Base-by-base conservation (phyloP, 2,888 invertebrate species). In the Campoplex nolae region DNA sequence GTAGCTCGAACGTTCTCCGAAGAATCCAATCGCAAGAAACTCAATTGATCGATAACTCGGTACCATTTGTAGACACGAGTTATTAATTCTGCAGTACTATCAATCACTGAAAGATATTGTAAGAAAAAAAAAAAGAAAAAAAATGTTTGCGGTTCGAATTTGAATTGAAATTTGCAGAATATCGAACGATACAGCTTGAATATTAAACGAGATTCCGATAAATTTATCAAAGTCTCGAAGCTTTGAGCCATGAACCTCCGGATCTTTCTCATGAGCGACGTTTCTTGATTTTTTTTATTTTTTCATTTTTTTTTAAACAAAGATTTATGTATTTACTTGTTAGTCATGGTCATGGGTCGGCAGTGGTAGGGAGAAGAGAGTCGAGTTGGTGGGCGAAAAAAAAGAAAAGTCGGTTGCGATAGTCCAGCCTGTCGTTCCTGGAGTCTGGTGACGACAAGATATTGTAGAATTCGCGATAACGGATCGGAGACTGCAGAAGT, bases 401-500 rank as follows among this genome's bases (percentile, higher is more conserved):
- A 35, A n/a, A 32, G 54, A 54, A 18, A 11, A 18, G 54, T 51
- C 32, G 71, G 48, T 73, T 8, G 54, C 73, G 28, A 35, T 71
- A 32, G 28, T 23, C 68, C 23, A 42, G 68, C 9, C 4, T 48
- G 45, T 48, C 1, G 70, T 54, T 9, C 4, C 62, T 35, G 32
- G n/a, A 65, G 62, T 76, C 45, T 58, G 75, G 28, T n/a, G 62
- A 45, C n/a, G 45, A 67, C 62, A 38, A 42, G 28, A 62, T 32
- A 51, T 23, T 42, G 56, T 18, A 58, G 70, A 76, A 56, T 80
- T 51, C 54, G 65, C 54, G 6, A 42, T 65, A 65, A 9, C 28
- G 74, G 62, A 80, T 58, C 83, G 84, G 85, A 71, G 71, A 86
- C 71, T 65, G 23, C 62, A 35, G 48, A 73, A 18, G 35, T 32